Evolutionary conservation across 2,797 vertebrate genomes (phyloP), one percentile per base, ranked within the genome.

Genomic region (Vireo griseus): DNA sequence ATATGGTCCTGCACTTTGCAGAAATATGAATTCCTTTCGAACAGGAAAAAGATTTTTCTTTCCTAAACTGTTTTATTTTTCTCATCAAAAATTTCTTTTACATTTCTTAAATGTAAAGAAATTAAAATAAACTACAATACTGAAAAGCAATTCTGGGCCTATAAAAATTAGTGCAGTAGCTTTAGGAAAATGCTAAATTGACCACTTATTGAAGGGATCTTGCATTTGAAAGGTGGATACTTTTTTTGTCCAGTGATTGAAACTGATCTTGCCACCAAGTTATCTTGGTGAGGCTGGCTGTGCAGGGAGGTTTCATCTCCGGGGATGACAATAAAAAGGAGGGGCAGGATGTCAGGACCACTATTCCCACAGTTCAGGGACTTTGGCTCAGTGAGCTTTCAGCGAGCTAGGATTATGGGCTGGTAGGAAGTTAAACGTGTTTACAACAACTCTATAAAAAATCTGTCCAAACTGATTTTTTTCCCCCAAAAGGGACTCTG

Each of bases 401-500:
- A 58, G 28, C 1, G 18, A 47, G 18, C 5, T 21, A 20, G 40
- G 65, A 24, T 39, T 24, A 9, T 65, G 22, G 20, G 10, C 24
- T 62, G 28, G 11, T 69, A 42, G 35, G 14, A 79, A 77, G 42
- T 35, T 26, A 61, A 24, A 42, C 2, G 40, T 31, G 20, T 58
- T 77, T 69, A 9, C 57, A 85, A 33, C 1, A 24, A 35, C 11
- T 3, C 13, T 45, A 33, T 9, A 3, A 1, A 63, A 69, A 85
- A 65, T 42, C 11, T 45, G 12, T 68, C 16, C 15, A 71, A 82
- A 40, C 0, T 1, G 13, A 4, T 9, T 31, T 16, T 50, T 26
- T 8, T 2, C 14, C 20, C 54, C 21, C 1, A 0, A 6, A 14
- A 37, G 8, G 6, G 40, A 6, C 5, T 37, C 16, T 40, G 19